These are phyloP conservation scores for Craterocephalus amniculus DNA, from an alignment of 2,797 vertebrate species.

Conservation along the genomic window DNA sequence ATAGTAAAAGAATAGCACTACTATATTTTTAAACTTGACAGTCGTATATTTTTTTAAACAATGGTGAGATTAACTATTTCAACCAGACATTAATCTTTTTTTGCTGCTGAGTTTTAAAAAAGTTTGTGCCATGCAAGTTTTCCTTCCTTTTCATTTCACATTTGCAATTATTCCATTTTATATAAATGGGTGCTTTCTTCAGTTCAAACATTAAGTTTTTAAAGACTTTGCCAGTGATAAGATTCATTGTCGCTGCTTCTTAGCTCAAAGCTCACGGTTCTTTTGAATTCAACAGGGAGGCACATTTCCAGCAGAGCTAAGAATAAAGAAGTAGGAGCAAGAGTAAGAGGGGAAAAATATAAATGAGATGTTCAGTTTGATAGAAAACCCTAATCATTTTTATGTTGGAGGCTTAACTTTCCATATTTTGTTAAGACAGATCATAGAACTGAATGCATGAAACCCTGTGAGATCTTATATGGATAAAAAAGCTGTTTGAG, in stretches of 20 bases:
- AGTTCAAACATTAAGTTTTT: conserved; percentile 27
- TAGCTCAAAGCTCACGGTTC: conserved; percentile 20
- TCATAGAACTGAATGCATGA: conserved; percentile 16
- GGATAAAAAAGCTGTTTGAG: neutral
- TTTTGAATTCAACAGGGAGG: conserved; percentile 31
- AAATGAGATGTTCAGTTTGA: conserved; percentile 47
- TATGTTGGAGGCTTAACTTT: conserved; percentile 33
- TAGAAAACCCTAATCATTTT: conserved; percentile 48
- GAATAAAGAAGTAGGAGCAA: conserved; percentile 9
- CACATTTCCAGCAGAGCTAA: conserved; percentile 36
- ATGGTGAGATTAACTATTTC: neutral
- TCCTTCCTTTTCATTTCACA: neutral
- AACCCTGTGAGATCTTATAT: neutral
- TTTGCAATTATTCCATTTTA: conserved; percentile 4
- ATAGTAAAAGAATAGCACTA: neutral
- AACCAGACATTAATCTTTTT: neutral
- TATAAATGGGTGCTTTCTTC: conserved; percentile 28
- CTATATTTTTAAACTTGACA: neutral
- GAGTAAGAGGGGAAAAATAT: conserved; percentile 13
- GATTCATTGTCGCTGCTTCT: conserved; percentile 26
- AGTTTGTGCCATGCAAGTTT: neutral
- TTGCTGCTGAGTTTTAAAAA: neutral
- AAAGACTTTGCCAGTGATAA: conserved; percentile 24
- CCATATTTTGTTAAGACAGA: conserved; percentile 25
- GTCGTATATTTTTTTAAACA: neutral